These are phyloP conservation scores for Drosophila quinaria DNA, from an alignment of 2,888 invertebrate genomes.

Conservation along the genomic window DNA sequence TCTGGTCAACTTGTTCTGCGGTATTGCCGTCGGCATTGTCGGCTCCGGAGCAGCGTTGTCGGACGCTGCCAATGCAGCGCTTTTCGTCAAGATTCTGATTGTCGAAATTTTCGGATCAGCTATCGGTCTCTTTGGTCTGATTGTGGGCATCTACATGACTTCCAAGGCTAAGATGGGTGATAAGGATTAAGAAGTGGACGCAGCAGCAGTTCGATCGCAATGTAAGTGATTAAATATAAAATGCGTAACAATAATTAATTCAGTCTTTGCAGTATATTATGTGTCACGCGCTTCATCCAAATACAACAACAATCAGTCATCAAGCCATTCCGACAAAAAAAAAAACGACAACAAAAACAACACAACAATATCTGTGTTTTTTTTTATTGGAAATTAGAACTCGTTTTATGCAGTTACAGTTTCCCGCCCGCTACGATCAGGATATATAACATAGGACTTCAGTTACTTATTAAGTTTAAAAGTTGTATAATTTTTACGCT, in stretches of 20 bases:
- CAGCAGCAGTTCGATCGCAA: conserved; percentile 6
- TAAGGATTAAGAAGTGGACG: conserved; percentile 84
- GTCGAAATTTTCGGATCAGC: conserved; percentile 99
- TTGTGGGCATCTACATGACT: conserved; percentile 98
- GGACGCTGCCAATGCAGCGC: conserved; percentile 97
- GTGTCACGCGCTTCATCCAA: conserved; percentile 51
- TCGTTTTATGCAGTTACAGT: conserved; percentile 58
- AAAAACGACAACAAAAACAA: conserved; percentile 24
- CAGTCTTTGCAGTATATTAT: conserved; percentile 34
- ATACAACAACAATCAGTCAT: conserved; percentile 54
- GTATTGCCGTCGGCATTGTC: conserved; percentile 97
- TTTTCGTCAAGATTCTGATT: conserved; percentile 99
- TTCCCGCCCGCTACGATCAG: conserved; percentile 35
- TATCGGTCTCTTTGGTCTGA: conserved; percentile 99
- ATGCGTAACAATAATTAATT: conserved; percentile 29
- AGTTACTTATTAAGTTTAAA: conserved; percentile 73
- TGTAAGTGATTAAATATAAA: conserved; percentile 37
- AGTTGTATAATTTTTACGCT: conserved; percentile 66
- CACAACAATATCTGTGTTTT: conserved; percentile 60
- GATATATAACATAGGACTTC: conserved; percentile 65
- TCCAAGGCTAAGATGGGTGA: conserved; percentile 93
- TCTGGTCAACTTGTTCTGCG: conserved; percentile 97
- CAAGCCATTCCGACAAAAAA: conserved; percentile 68
- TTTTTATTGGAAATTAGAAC: conserved; percentile 72
- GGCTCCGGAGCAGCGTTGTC: conserved; percentile 99